Evolutionary conservation across 2,888 invertebrate genomes (phyloP), one percentile per base, ranked within the genome.

Genomic region (Cerastoderma edule): DNA sequence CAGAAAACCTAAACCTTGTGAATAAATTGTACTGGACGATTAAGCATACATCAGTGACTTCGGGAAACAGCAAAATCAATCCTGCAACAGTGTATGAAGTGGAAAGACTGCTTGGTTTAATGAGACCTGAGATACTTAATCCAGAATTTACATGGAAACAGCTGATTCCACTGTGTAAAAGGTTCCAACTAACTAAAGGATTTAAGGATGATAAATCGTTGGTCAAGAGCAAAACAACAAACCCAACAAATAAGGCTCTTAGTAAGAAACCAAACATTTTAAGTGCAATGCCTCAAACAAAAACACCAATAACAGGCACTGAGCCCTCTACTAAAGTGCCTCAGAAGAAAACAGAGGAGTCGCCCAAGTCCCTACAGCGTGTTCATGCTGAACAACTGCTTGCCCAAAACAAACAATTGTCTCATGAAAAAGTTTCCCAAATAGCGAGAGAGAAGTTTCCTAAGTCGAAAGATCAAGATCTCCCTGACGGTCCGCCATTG

Each of bases 81-180:
- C 86, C 87, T 27, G 89, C 90, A 22, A 89, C 89, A 19, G 54
- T 90, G 16, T 88, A 89, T 70, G 90, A 90, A 68, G 87, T 88
- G 10, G 90, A 90, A 73, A 70, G 90, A 30, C 75, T 90, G 27
- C 80, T 89, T 16, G 86, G 85, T 44, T 85, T 86, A 76, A 76
- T 90, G 68, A 69, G 89, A 22, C 89, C 89, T n/a, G 85, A 86
- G 33, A 83, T 84, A 64, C 74, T 90, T n/a, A 88, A 88, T 74
- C 87, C 88, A 19, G 88, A 88, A 30, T 79, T 83, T 19, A 74
- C 82, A 16, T 89, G 86, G 81, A 66, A 77, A 69, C 84, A 86
- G 30, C 72, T 90, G 16, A 79, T 84, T 32, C 84, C 87, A 8
- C 66, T 87, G 28, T 88, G 89, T 79, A 84, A 84, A 53, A 84